These are phyloP conservation scores for Cherax quadricarinatus DNA, from an alignment of 1,140 invertebrate species.

Conservation along the genomic window DNA sequence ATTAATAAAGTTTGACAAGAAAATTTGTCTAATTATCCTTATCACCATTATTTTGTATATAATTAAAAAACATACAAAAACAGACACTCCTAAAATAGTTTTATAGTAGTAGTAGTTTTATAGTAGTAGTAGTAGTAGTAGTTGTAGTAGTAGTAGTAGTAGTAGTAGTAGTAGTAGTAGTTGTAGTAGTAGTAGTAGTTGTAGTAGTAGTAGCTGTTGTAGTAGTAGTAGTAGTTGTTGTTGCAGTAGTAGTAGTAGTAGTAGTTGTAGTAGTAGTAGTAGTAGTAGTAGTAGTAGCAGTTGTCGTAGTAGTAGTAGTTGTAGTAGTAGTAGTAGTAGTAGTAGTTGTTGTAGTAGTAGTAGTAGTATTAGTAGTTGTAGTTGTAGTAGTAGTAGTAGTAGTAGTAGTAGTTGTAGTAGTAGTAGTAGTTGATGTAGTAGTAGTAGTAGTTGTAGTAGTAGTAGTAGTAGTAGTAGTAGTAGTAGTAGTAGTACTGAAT, in stretches of 20 bases:
- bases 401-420: neutral
- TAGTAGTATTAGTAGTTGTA: too few relatives aligned
- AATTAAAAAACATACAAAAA: too few relatives aligned
- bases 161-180: neutral
- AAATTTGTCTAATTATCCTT: too few relatives aligned
- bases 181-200: neutral
- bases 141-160: neutral
- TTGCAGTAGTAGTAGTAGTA: neutral
- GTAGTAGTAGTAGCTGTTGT: neutral
- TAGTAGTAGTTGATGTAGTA: neutral
- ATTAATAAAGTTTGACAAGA: too few relatives aligned
- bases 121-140: neutral
- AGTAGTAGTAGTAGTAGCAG: neutral
- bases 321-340: neutral
- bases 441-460: neutral
- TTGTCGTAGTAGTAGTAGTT: neutral
- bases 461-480: neutral
- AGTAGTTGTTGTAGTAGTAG: too few relatives aligned
- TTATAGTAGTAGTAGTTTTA: too few relatives aligned
- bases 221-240: neutral
- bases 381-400: neutral
- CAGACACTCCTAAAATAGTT: too few relatives aligned
- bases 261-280: neutral
- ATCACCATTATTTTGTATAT: too few relatives aligned
- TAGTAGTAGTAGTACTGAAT: neutral